These are phyloP conservation scores for Rhimphoctona megacephalus DNA, from an alignment of 2,888 invertebrate species.

Conservation along the genomic window DNA sequence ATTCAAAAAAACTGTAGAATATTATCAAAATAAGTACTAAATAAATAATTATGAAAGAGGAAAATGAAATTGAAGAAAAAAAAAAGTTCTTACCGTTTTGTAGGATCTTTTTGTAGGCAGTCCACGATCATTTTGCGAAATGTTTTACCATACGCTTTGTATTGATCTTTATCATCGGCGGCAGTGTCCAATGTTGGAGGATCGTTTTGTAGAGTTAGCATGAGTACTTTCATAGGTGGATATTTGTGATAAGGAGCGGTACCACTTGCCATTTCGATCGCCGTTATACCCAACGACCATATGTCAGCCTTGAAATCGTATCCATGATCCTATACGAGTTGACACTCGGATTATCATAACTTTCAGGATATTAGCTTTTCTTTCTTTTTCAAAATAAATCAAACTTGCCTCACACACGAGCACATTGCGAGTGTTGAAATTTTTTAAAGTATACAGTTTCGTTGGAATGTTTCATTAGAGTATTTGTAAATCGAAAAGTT, in stretches of 20 bases:
- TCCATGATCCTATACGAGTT: constrained; percentile 91
- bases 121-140: constrained; percentile 98
- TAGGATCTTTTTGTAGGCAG: constrained; percentile 98
- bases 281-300: constrained; percentile 98
- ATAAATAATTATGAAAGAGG: background rate
- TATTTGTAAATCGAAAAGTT: background rate
- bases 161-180: constrained; percentile 98
- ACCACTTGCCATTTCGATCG: constrained; percentile 99
- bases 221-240: constrained; percentile 99
- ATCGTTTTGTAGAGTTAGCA: constrained; percentile 99
- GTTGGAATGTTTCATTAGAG: background rate
- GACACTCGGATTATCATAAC: constrained; percentile 74
- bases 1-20: no score
- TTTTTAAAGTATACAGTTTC: background rate
- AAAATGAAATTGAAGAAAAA: background rate
- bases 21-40: no score
- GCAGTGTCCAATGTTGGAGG: constrained; percentile 98
- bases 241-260: constrained; percentile 99
- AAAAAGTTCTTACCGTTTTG: constrained; percentile 88
- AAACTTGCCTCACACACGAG: constrained; percentile 50
- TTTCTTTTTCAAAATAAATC: constrained; percentile 20
- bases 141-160: constrained; percentile 98
- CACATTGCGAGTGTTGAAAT: constrained; percentile 25
- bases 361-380: constrained; percentile 61
- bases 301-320: constrained; percentile 99